Evolutionary conservation across 2,888 invertebrate genomes (phyloP), one percentile per base, ranked within the genome.

Genomic region (Thymelicus acteon): DNA sequence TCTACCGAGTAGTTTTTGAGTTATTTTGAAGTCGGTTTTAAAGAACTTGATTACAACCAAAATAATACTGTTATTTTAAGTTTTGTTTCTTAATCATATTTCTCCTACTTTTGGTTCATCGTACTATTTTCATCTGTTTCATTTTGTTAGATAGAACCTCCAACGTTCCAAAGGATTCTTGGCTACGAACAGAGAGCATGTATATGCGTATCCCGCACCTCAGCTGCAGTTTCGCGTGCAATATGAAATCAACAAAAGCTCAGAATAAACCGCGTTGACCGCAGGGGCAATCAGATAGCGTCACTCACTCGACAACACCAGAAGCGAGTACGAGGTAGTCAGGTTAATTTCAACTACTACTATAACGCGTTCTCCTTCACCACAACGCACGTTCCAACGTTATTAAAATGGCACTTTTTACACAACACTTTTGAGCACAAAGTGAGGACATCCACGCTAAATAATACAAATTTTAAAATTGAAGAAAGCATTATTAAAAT

Each of bases 301-400:
- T 64, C 69, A 60, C 64, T 70, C 70, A 65, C 71, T 65, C 52
- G 47, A 71, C 71, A 71, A 61, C 61, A 71, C 44, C 54, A 71
- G 71, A 70, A 60, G 64, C 64, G 44, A 65, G 60, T 65, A 44
- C 37, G 52, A 71, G 60, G 58, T 49, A 70, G 70, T 71, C 60
- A 71, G 65, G 71, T 70, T 71, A 65, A 70, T 64, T 64, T 70
- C 44, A 64, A 70, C 70, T 64, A 37, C 60, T 31, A 13, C 54
- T 64, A 13, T 47, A 15, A 39, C 61, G 54, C 57, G 24, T 31
- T 60, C 57, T 57, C 37, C 58, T 52, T 40, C 44, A 24, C 61
- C 52, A 64, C 64, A 70, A 70, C 60, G 48, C 61, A 62, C 64
- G 70, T 31, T 49, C 60, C 58, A n/a, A 52, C 49, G 60, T 60